Evolutionary conservation across 2,797 vertebrate genomes (phyloP), one percentile per base, ranked within the genome.

Genomic region (Lepus oiostolus): DNA sequence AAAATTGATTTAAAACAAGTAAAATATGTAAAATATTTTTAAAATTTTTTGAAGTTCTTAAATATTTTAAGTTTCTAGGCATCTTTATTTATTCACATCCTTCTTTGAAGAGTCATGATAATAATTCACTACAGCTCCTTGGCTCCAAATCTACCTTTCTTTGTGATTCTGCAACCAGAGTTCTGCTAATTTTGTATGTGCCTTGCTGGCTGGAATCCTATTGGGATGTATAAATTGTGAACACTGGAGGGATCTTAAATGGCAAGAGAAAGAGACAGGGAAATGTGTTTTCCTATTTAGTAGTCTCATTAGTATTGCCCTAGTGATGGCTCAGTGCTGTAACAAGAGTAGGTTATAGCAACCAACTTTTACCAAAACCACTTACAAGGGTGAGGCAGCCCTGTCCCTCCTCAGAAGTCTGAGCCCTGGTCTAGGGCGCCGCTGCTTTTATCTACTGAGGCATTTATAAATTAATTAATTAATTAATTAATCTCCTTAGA

Each of bases 1-100:
- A 42, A 7, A 42, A 42, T 42, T 42, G 42, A 42, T 42, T 42
- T 42, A 42, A 42, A 42, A 42, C 38, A 38, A 38, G 5, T 9
- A 42, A 42, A 42, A 1, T 42, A 42, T 42, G 42, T 42, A 42
- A 42, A 42, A 42, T 42, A 42, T 42, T 42, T 42, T 42, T 8
- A 42, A 42, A 42, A 42, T 42, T 42, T 42, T 42, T 42, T 42
- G 42, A 42, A 42, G 42, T 42, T 9, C 42, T 52, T 0, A 74
- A 95, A 60, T 52, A 38, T 30, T 70, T 65, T 65, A 26, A 9
- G 1, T 80, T 88, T 63, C 5, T 32, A 85, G 32, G 26, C 76
- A 21, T 95, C n/a, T 84, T 42, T 87, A 91, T 89, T 68, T 5
- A 22, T 84, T 72, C 12, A 35, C 58, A 68, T 91, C 83, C 16